phyloP scores from a whole-genome alignment of 2,113 vertebrate genomes.

The Forbesichthys papilliferus region DNA sequence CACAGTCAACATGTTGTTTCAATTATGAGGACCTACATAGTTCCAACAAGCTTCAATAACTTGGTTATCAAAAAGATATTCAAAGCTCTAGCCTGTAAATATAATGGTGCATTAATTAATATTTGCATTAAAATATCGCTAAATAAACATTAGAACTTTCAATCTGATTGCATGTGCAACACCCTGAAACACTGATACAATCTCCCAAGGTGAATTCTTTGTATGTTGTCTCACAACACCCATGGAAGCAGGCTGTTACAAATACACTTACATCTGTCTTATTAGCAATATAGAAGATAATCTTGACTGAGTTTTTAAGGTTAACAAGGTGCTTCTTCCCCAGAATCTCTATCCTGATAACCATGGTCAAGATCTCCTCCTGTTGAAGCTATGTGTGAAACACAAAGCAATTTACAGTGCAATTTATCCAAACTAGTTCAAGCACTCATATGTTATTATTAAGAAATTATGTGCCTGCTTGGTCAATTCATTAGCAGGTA shows the following conservation, averaged over 20 bases:
- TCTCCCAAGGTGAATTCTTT: not conserved
- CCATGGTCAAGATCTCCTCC: slow-evolving; percentile 25
- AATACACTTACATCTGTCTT: slow-evolving; percentile 5
- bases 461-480: no score
- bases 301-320: slow-evolving; percentile 29
- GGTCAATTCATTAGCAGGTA: no score
- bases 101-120: no score
- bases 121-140: no score
- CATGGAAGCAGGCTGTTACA: not conserved
- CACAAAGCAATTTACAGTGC: not conserved
- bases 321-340: not conserved
- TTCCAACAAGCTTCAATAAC: no score
- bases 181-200: not conserved
- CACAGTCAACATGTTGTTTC: no score
- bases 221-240: not conserved
- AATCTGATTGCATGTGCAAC: not conserved
- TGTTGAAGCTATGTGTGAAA: slow-evolving; percentile 22
- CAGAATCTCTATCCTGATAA: slow-evolving; percentile 54
- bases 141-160: no score
- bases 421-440: not conserved
- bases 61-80: no score
- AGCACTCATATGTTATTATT: no score
- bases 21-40: no score
- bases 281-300: slow-evolving; percentile 25
- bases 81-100: no score